Percentiles rank a stretch among this genome's conserved stretches.
These are phyloP conservation scores for Xestia sexstrigata DNA, from an alignment of 2,888 invertebrate species.

Conservation along the genomic window DNA sequence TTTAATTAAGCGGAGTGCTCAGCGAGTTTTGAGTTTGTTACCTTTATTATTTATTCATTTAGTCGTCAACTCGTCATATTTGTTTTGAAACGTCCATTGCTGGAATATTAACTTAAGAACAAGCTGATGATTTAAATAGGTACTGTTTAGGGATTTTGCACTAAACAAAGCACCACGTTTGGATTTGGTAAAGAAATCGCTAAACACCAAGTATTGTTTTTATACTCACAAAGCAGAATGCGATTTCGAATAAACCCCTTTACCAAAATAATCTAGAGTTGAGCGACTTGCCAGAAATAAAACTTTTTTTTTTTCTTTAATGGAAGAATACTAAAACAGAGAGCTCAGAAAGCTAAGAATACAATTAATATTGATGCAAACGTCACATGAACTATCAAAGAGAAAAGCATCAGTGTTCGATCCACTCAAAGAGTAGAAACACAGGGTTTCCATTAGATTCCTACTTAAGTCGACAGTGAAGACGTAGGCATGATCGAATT, in stretches of 20 bases:
- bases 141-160: not conserved
- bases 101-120: not conserved
- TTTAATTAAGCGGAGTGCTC: conserved; percentile 53
- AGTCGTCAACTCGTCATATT: conserved; percentile 13
- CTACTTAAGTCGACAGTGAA: conserved; percentile 83
- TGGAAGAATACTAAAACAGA: conserved; percentile 4
- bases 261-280: not conserved
- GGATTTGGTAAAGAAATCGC: not conserved
- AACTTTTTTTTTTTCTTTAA: not conserved
- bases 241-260: not conserved
- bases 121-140: not conserved
- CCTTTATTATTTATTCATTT: conserved; percentile 18
- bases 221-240: not conserved
- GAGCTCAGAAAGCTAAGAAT: not conserved
- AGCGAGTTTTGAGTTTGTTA: conserved; percentile 42
- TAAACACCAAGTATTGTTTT: not conserved
- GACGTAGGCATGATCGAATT: conserved; percentile 84
- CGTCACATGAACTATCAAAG: conserved; percentile 48
- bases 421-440: conserved; percentile 78
- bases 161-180: not conserved
- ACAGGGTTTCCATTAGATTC: conserved; percentile 87
- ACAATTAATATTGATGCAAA: conserved; percentile 40
- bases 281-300: not conserved
- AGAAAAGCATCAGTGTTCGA: conserved; percentile 70
- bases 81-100: not conserved